phyloP scores from a whole-genome alignment of 2,888 invertebrate genomes.

The Tribolium freemani region DNA sequence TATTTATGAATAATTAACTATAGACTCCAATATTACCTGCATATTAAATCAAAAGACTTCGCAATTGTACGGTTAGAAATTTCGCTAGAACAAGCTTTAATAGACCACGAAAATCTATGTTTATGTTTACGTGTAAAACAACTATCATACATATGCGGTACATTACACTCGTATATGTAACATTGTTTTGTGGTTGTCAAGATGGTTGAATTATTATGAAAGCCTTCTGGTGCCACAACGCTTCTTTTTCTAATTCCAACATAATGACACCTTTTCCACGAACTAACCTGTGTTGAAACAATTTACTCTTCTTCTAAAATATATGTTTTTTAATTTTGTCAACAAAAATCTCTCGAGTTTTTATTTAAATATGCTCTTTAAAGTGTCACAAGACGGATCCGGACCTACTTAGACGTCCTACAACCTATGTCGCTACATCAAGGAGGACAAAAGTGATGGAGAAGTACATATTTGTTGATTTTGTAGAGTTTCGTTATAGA shows the following conservation, averaged over 20 bases:
- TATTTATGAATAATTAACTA: background rate
- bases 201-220: slow-evolving; percentile 20
- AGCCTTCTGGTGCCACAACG: background rate
- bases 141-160: slow-evolving; percentile 29
- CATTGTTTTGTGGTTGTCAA: slow-evolving; percentile 40
- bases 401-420: background rate
- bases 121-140: slow-evolving; percentile 34
- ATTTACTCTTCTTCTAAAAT: slow-evolving; percentile 1
- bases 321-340: slow-evolving; percentile 18
- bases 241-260: slow-evolving; percentile 7
- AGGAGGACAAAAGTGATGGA: background rate
- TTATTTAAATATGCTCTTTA: slow-evolving; percentile 13
- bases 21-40: background rate
- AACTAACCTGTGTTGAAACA: slow-evolving; percentile 9
- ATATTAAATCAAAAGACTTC: background rate
- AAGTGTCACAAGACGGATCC: background rate
- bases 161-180: slow-evolving; percentile 36
- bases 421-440: background rate
- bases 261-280: background rate
- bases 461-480: background rate
- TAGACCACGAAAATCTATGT: slow-evolving; percentile 37
- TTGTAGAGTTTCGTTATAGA: slow-evolving; percentile 8
- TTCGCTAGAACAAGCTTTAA: slow-evolving; percentile 22
- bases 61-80: slow-evolving; percentile 16
- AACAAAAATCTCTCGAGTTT: slow-evolving; percentile 7